Conservation (phyloP, 2,888 invertebrate genomes). For the Dyspetes luteomarginatus region DNA sequence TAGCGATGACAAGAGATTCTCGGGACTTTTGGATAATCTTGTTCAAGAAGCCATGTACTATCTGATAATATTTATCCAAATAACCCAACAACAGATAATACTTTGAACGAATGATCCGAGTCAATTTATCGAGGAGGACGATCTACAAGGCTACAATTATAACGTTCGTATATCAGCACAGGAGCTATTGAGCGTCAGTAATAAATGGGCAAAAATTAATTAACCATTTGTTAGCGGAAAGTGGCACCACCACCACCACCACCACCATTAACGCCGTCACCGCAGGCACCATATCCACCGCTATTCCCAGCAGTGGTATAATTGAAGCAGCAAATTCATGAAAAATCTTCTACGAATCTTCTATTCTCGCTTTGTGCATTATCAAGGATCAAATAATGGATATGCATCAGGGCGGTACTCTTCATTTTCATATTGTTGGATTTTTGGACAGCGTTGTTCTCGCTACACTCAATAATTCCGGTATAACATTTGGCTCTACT, state of each 20-base stretch:
- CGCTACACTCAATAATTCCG: conserved; percentile 83
- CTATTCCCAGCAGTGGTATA: conserved; percentile 72
- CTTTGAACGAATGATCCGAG: conserved; percentile 87
- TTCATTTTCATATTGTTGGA: conserved; percentile 79
- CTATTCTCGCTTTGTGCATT: conserved; percentile 86
- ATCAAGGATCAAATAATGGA: conserved; percentile 84
- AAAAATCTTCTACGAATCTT: conserved; percentile 88
- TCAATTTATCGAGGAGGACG: conserved; percentile 89
- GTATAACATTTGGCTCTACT: too few relatives aligned
- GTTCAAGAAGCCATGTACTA: conserved; percentile 88
- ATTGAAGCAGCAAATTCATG: conserved; percentile 85
- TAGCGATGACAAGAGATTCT: conserved; percentile 85
- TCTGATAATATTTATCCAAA: conserved; percentile 88
- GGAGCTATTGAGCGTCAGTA: conserved; percentile 86
- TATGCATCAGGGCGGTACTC: conserved; percentile 73
- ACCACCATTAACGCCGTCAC: too few relatives aligned
- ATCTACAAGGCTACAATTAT: conserved; percentile 87
- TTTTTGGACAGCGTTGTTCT: conserved; percentile 84
- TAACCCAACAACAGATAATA: conserved; percentile 88
- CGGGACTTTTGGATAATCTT: conserved; percentile 85
- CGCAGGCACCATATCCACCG: conserved; percentile 81
- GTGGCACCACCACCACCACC: too few relatives aligned
- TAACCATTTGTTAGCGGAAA: too few relatives aligned
- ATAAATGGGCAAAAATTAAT: too few relatives aligned
- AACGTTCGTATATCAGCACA: conserved; percentile 88